Evolutionary conservation across 92 coral and sea anemone genomes (phyloP), one percentile per base, ranked within the genome.

Genomic region (Diadumene lineata): DNA sequence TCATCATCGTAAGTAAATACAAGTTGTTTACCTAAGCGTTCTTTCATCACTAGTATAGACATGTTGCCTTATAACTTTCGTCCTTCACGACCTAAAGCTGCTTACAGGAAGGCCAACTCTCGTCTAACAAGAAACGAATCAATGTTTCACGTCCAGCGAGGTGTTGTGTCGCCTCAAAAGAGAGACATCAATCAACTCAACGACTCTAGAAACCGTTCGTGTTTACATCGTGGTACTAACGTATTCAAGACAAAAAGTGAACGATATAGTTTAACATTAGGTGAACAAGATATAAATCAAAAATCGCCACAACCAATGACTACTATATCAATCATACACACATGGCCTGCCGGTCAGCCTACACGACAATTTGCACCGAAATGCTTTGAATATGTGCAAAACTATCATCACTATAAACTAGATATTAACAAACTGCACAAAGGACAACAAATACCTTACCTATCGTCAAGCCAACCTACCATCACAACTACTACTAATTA

Each of bases 401-500:
- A 91, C 72, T 91, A 75, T 68, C 97, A 91, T 61, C 97, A 91
- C 69, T 91, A 91, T 38, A 76, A 79, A 6, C 73, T 71, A 15
- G 97, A 91, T 32, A 64, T 91, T 27, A 85, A 79, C 50, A 86
- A 77, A 44, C 44, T 91, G 55, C 73, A 74, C 38, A 78, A 75
- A 28, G 97, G 90, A 0, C 56, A 50, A 15, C 63, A 76, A 11
- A 83, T 91, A 0, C 79, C 86, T 23, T 91, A 91, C 68, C 83
- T 91, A 17, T 68, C 92, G 25, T 34, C 68, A 27, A 62, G n/a
- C 21, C 68, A 62, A 19, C 43, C 68, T 1, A 62, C 68, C 1
- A 30, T 50, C 31, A 2, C 26, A 18, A 31, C 23, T 18, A 23
- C 60, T 31, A 13, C 1, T 19, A 8, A 22, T 7, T 28, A 21